phyloP scores from a whole-genome alignment of 2,888 invertebrate genomes.

The Hemithea aestivaria region DNA sequence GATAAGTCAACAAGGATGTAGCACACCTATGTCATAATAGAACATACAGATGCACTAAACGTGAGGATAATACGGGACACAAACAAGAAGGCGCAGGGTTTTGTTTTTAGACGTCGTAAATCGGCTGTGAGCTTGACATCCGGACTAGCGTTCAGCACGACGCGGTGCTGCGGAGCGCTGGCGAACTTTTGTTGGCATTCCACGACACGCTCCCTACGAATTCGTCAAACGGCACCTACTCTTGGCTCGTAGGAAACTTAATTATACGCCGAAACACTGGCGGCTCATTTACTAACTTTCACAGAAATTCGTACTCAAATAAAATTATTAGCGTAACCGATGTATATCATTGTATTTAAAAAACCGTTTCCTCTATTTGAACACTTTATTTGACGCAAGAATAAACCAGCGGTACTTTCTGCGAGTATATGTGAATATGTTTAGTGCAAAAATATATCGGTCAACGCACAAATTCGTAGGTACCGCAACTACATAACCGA shows the following conservation, averaged over 20 bases:
- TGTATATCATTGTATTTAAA: no score
- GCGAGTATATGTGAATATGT: neutral
- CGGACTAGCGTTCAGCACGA: conserved; percentile 14
- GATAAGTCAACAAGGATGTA: conserved; percentile 12
- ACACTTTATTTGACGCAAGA: no score
- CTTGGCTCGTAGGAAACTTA: conserved; percentile 24
- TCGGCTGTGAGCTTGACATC: conserved; percentile 40
- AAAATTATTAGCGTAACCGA: conserved; percentile 10
- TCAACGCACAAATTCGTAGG: conserved; percentile 22
- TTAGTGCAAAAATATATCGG: conserved; percentile 13
- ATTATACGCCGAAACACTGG: conserved; percentile 15
- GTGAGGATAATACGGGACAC: conserved; percentile 18
- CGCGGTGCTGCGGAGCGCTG: conserved; percentile 14
- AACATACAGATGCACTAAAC: conserved; percentile 14
- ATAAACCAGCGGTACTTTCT: no score
- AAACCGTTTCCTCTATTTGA: no score
- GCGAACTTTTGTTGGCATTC: conserved; percentile 37
- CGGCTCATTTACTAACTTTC: conserved; percentile 20
- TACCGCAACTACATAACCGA: conserved; percentile 25
- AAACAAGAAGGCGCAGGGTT: conserved; percentile 31
- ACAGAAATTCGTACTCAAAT: conserved; percentile 10
- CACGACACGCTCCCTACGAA: conserved; percentile 33
- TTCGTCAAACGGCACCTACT: conserved; percentile 29
- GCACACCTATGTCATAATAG: conserved; percentile 12
- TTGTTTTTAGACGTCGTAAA: conserved; percentile 49